These are phyloP conservation scores for Quadroppia sp. DNA, from an alignment of 2,888 invertebrate species.

Conservation along the genomic window DNA sequence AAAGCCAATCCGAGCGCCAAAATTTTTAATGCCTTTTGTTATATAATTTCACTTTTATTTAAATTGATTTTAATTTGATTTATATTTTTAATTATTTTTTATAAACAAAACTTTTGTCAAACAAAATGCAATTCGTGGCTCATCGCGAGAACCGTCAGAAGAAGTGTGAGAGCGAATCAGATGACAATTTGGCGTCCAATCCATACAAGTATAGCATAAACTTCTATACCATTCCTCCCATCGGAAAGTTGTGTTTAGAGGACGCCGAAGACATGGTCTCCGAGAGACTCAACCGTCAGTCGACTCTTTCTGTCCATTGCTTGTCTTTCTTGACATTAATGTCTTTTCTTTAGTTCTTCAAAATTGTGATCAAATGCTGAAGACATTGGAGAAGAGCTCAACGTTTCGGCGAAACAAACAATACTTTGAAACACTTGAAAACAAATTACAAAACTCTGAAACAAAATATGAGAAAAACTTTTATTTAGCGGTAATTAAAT, in stretches of 20 bases:
- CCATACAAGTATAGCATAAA: slow-evolving; percentile 70
- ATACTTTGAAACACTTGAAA: slow-evolving; percentile 41
- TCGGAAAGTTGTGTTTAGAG: slow-evolving; percentile 66
- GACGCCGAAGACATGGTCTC: slow-evolving; percentile 84
- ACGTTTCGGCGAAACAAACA: slow-evolving; percentile 38
- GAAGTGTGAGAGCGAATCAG: background rate
- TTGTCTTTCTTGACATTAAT: background rate
- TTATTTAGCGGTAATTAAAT: slow-evolving; percentile 32
- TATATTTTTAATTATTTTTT: background rate
- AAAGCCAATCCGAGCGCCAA: background rate
- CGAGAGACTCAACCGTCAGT: slow-evolving; percentile 67
- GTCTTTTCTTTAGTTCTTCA: slow-evolving; percentile 60
- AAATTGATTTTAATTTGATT: background rate
- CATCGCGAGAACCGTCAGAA: background rate
- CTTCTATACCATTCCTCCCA: slow-evolving; percentile 73
- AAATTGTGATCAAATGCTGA: slow-evolving; percentile 65
- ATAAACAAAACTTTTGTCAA: background rate
- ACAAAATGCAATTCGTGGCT: background rate
- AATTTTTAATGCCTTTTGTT: background rate
- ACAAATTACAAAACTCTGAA: background rate
- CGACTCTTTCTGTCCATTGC: background rate
- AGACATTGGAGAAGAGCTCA: slow-evolving; percentile 1
- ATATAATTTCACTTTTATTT: background rate
- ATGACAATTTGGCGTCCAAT: slow-evolving; percentile 55
- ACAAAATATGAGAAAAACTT: slow-evolving; percentile 38